Conservation (phyloP, 2,888 invertebrate genomes). For the Reticulitermes lucifugus region DNA sequence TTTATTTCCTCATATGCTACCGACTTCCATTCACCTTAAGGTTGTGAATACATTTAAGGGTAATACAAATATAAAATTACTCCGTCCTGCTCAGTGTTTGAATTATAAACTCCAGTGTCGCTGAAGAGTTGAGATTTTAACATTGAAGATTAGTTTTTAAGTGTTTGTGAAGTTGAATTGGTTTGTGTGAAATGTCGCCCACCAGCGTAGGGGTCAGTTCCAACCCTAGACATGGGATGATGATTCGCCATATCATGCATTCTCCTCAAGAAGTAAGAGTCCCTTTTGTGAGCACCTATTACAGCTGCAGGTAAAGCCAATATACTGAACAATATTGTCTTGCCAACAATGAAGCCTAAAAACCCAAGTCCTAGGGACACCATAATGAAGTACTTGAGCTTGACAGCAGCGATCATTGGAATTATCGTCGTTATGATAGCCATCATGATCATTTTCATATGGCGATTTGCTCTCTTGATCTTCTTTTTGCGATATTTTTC, state of each 20-base stretch:
- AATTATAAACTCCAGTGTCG: no score
- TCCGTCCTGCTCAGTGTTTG: no score
- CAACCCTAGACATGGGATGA: neutral
- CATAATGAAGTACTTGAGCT: constrained; percentile 31
- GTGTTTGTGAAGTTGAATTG: no score
- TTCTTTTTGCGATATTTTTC: constrained; percentile 10
- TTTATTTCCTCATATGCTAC: no score
- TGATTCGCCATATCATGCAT: neutral
- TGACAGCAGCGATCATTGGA: neutral
- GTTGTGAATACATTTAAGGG: no score
- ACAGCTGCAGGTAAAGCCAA: constrained; percentile 13
- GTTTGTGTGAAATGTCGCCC: neutral
- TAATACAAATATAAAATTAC: no score
- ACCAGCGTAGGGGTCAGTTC: neutral
- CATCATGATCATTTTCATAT: constrained; percentile 29
- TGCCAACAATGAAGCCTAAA: constrained; percentile 16
- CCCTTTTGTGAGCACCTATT: neutral
- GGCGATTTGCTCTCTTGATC: neutral
- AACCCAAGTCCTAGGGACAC: constrained; percentile 23
- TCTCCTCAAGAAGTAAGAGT: neutral
- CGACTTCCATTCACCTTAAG: no score
- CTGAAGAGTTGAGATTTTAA: no score
- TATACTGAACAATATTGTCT: constrained; percentile 18
- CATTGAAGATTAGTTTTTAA: no score
- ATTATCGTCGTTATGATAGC: constrained; percentile 15